A percentile compares a stretch with the other conserved stretches of the same genome.
These are phyloP conservation scores for Zootermopsis nevadensis DNA, from an alignment of 2,888 invertebrate genomes.

Conservation along the genomic window DNA sequence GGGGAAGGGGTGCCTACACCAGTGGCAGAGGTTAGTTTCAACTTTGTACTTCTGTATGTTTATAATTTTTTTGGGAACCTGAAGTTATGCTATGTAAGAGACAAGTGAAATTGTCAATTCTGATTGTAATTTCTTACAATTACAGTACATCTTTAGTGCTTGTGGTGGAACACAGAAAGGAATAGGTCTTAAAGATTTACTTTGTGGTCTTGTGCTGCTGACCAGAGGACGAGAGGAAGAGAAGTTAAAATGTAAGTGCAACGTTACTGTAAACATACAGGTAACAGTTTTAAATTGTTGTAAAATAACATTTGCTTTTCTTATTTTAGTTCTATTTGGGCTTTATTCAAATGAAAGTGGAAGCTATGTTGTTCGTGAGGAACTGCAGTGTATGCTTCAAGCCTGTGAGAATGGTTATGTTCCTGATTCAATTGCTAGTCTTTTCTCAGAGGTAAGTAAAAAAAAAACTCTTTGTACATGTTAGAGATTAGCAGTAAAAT, in stretches of 20 bases:
- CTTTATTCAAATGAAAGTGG: constrained; percentile 86
- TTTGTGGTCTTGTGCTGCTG: constrained; percentile 87
- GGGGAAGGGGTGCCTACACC: constrained; percentile 86
- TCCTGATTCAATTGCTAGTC: constrained; percentile 62
- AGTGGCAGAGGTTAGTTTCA: constrained; percentile 74
- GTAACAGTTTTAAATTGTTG: background rate
- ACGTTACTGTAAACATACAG: background rate
- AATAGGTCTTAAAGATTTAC: constrained; percentile 82
- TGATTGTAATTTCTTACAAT: constrained; percentile 50
- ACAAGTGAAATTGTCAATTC: background rate
- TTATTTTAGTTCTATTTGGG: constrained; percentile 80
- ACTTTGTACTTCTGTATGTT: background rate
- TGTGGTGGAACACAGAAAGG: constrained; percentile 88
- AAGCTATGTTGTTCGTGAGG: constrained; percentile 77
- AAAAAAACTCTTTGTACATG: background rate
- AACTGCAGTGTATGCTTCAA: constrained; percentile 72
- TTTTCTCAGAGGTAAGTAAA: constrained; percentile 63
- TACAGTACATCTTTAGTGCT: constrained; percentile 78
- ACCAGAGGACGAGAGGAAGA: constrained; percentile 88
- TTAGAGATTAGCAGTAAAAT: too few relatives aligned
- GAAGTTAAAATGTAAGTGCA: constrained; percentile 78
- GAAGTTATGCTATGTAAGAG: background rate
- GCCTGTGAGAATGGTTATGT: constrained; percentile 64
- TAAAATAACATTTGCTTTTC: background rate
- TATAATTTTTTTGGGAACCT: background rate